A percentile compares a stretch with the other conserved stretches of the same genome.
These are phyloP conservation scores for Semaprochilodus insignis DNA, from an alignment of 2,797 vertebrate species.

Conservation along the genomic window DNA sequence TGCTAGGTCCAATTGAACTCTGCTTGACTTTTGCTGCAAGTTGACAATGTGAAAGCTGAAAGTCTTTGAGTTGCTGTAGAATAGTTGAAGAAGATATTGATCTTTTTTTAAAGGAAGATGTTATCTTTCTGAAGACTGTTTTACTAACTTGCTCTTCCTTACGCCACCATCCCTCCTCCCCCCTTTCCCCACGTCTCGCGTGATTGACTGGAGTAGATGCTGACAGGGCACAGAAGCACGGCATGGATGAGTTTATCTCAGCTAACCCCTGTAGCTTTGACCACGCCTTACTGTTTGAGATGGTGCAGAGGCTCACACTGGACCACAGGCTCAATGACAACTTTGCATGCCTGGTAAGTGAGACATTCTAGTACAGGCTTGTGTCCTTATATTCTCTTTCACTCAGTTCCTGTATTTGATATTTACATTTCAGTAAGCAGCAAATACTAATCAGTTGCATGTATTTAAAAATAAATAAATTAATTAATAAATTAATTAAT, in stretches of 20 bases:
- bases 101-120: conserved; percentile 68
- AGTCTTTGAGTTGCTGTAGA: conserved; percentile 86
- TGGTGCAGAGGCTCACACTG: conserved; percentile 97
- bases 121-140: conserved; percentile 52
- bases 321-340: conserved; percentile 99
- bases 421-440: too few relatives aligned
- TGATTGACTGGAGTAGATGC: conserved; percentile 91
- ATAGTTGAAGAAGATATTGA: conserved; percentile 66
- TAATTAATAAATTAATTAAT: too few relatives aligned
- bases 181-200: conserved; percentile 46
- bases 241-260: conserved; percentile 99
- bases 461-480: too few relatives aligned
- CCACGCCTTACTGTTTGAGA: conserved; percentile 99
- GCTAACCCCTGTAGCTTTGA: conserved; percentile 99
- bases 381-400: too few relatives aligned
- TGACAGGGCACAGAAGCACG: conserved; percentile 99
- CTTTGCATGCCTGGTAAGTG: conserved; percentile 97
- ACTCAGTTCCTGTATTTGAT: too few relatives aligned
- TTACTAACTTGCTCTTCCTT: conserved; percentile 73
- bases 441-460: too few relatives aligned
- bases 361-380: background rate
- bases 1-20: conserved; percentile 75
- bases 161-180: conserved; percentile 44
- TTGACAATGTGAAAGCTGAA: conserved; percentile 97
- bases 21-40: conserved; percentile 90